Percentiles rank a stretch among this genome's conserved stretches.
These are phyloP conservation scores for Gymnocheta viridis DNA, from an alignment of 2,888 invertebrate species.

Conservation along the genomic window DNA sequence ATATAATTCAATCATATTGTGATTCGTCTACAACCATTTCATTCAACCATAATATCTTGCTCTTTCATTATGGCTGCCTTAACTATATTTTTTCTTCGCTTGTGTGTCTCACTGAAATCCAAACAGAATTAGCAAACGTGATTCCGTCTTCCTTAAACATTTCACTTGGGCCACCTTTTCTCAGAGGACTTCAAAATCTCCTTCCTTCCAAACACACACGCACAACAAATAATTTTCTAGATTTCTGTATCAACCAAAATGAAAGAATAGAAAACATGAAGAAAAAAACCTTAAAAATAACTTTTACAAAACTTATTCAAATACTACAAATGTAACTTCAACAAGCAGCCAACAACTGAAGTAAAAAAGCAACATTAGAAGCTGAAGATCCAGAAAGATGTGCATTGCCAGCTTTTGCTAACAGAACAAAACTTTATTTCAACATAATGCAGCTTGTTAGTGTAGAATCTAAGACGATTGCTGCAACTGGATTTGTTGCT, in stretches of 20 bases:
- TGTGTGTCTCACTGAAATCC: no score
- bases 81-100: no score
- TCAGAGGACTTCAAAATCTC: neutral
- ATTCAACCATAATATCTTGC: no score
- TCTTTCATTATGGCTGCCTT: no score
- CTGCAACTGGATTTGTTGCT: slow-evolving; percentile 42
- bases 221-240: slow-evolving; percentile 20
- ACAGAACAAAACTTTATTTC: slow-evolving; percentile 64
- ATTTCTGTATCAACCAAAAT: slow-evolving; percentile 13
- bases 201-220: neutral
- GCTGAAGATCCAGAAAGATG: neutral
- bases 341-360: neutral
- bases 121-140: no score
- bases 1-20: no score
- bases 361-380: slow-evolving; percentile 4
- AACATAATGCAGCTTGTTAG: slow-evolving; percentile 66
- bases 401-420: slow-evolving; percentile 52
- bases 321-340: slow-evolving; percentile 46
- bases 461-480: slow-evolving; percentile 52
- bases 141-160: no score
- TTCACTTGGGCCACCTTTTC: slow-evolving; percentile 1
- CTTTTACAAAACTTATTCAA: slow-evolving; percentile 58
- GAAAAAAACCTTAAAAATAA: neutral
- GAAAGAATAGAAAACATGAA: neutral
- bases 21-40: no score